Base-by-base conservation (phyloP, 2,113 vertebrate species). In the Donacobius atricapilla region DNA sequence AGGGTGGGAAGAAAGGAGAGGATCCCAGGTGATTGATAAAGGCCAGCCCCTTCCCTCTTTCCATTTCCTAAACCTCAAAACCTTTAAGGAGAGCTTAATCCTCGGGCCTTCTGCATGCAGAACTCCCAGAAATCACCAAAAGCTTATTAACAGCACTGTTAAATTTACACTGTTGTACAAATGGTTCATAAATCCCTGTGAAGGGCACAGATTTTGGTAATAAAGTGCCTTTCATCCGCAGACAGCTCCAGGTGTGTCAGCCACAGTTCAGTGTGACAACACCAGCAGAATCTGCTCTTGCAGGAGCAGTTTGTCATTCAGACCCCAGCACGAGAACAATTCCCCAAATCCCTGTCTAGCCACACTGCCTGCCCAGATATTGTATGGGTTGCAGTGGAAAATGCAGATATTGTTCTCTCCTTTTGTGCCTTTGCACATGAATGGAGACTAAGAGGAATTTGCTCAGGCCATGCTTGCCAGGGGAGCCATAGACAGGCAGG, bases 271-370 rank as follows among this genome's bases (percentile, higher is more conserved):
- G 68, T 25, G 65, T 13, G 80, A 70, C 40, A 61, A 33, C 83
- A 83, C n/a, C 76, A 80, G 71, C 88, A 94, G 69, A 70, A 70
- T 22, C 63, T 47, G 71, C 80, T 92, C 79, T 58, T 88, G 42
- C 71, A 94, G 63, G 76, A 90, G 20, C 54, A 66, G 63, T 86
- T 93, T 89, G 94, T 83, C 64, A 88, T 95, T 93, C 93, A 95
- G 64, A 16, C 35, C 78, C 56, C 13, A 81, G 64, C 72, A 89
- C 16, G 25, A 92, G 56, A 92, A 93, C 83, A 96, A 96, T 94
- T 90, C 90, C 88, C 69, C 65, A 96, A 56, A 96, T 95, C 94
- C 85, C 96, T 71, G 92, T 93, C 93, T 94, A 90, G 90, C 93
- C 83, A 63, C 94, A 58, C 60, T 77, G 90, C 88, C 92, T 94